phyloP scores from a whole-genome alignment of 2,113 vertebrate genomes.

The Callaeas wilsoni region DNA sequence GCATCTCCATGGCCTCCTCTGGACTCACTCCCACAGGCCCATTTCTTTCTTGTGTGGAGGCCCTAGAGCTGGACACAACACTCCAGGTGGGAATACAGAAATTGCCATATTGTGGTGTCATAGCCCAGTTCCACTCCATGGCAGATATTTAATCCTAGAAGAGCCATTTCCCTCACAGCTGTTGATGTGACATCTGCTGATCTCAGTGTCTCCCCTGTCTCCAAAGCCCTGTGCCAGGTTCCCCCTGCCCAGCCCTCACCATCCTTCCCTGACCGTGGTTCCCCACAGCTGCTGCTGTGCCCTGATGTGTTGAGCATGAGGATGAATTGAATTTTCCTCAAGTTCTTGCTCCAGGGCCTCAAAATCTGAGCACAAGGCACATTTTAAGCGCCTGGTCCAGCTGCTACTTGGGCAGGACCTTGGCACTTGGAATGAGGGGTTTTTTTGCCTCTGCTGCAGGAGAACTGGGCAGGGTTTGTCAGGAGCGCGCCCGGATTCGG shows the following conservation, averaged over 20 bases:
- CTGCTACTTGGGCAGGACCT: neutral
- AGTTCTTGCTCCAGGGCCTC: neutral
- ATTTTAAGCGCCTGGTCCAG: neutral
- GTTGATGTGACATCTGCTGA: neutral
- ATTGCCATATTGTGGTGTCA: neutral
- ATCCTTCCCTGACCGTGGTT: accelerated
- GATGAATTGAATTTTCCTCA: neutral
- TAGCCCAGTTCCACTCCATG: neutral
- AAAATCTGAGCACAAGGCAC: neutral
- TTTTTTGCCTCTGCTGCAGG: neutral
- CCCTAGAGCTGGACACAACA: neutral
- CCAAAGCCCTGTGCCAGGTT: neutral
- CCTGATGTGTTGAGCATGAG: neutral
- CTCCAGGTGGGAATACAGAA: neutral
- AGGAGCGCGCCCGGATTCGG: accelerated
- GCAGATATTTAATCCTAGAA: neutral
- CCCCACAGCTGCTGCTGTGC: neutral
- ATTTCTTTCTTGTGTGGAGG: neutral
- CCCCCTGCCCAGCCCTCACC: neutral
- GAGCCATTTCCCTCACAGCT: neutral
- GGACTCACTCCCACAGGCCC: neutral
- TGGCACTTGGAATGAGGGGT: accelerated
- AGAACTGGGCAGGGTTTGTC: neutral
- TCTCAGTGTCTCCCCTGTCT: neutral
- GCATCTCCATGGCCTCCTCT: accelerated